phyloP scores from a whole-genome alignment of 2,113 vertebrate species.

The Mesembrinibis cayennensis region DNA sequence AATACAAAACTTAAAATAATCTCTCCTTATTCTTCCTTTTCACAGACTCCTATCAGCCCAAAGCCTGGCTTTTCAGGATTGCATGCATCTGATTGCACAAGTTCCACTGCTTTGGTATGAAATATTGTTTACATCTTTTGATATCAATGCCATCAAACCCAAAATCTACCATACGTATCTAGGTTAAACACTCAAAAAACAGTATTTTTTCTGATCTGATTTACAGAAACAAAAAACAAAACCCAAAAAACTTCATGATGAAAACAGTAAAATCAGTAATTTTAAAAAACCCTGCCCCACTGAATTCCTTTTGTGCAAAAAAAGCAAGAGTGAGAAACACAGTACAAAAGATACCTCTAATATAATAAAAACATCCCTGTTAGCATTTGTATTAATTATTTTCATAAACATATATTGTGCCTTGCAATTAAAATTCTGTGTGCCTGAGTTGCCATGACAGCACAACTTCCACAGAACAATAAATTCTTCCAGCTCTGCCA shows the following conservation, averaged over 20 bases:
- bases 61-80: not conserved
- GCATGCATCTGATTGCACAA: not conserved
- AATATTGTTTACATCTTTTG: not conserved
- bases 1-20: not conserved
- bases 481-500: conserved; percentile 46
- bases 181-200: not conserved
- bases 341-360: not conserved
- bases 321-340: not conserved
- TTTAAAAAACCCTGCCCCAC: not conserved
- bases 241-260: not conserved
- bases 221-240: not conserved
- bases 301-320: not conserved
- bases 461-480: conserved; percentile 56
- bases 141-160: not conserved
- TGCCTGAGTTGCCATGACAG: conserved; percentile 71
- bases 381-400: conserved; percentile 42
- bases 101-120: not conserved
- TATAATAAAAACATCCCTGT: not conserved
- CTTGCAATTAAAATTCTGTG: conserved; percentile 67
- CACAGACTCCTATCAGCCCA: not conserved
- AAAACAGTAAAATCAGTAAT: not conserved
- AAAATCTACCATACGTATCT: rapidly evolving
- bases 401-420: conserved; percentile 55
- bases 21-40: not conserved
- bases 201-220: not conserved